Evolutionary conservation across 2,888 invertebrate genomes (phyloP).

Genomic region (Ormyrus pomaceus): DNA sequence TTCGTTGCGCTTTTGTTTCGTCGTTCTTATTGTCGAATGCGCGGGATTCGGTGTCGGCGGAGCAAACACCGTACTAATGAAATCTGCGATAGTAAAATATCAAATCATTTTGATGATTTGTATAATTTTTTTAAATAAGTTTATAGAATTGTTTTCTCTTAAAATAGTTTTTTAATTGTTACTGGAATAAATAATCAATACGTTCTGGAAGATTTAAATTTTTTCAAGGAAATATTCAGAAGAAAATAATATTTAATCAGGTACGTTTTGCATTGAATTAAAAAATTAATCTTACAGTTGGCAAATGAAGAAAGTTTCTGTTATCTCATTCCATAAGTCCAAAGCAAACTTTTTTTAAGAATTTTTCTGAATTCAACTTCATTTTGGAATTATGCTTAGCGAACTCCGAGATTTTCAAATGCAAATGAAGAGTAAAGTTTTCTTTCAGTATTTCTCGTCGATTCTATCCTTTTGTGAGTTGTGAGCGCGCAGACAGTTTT

Average conservation of each 20-base stretch:
- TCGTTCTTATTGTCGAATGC: too few species aligned
- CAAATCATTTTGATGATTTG: too few species aligned
- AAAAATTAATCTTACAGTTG: too few species aligned
- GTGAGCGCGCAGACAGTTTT: conserved; percentile 2
- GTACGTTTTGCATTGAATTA: too few species aligned
- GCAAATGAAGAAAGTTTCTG: neutral
- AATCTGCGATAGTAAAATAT: too few species aligned
- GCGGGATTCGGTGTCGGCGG: too few species aligned
- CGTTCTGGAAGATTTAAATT: neutral
- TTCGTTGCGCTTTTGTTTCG: neutral
- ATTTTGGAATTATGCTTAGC: conserved; percentile 8
- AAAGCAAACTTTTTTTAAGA: conserved; percentile 19
- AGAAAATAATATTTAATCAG: neutral
- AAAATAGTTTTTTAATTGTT: neutral
- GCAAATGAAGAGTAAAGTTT: conserved; percentile 33
- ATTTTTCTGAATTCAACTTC: conserved; percentile 18
- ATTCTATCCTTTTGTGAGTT: neutral
- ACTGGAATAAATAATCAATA: neutral
- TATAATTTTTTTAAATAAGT: too few species aligned
- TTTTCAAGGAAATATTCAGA: neutral
- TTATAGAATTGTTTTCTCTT: neutral
- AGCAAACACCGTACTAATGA: too few species aligned
- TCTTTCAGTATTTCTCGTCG: neutral
- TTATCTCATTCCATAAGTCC: neutral
- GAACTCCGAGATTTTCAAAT: conserved; percentile 19